These are phyloP conservation scores for Pristionchus entomophagus DNA, from an alignment of 2,888 invertebrate species.

Conservation along the genomic window DNA sequence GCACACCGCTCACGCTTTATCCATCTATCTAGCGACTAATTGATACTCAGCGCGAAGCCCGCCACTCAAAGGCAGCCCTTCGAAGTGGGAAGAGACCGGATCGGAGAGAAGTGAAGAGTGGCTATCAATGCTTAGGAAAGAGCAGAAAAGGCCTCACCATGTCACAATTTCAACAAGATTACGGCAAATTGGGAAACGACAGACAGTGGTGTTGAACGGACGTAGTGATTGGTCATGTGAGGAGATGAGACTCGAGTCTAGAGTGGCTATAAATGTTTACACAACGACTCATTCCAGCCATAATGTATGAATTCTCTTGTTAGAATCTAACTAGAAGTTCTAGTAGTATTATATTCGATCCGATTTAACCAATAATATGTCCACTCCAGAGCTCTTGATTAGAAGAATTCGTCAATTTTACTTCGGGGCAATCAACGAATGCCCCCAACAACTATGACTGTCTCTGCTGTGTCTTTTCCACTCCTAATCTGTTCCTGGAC, in stretches of 20 bases:
- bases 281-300: too few species aligned
- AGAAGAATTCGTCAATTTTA: too few species aligned
- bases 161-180: too few species aligned
- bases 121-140: not conserved
- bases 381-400: not conserved
- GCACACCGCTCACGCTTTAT: too few species aligned
- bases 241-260: too few species aligned
- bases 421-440: too few species aligned
- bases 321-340: too few species aligned
- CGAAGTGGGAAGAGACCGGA: not conserved
- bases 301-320: too few species aligned
- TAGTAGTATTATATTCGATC: too few species aligned
- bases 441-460: not conserved
- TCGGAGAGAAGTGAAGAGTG: not conserved
- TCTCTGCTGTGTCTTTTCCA: not conserved
- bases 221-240: too few species aligned
- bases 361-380: not conserved
- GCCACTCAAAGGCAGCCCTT: not conserved
- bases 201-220: not conserved
- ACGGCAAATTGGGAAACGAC: too few species aligned
- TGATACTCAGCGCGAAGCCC: not conserved
- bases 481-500: not conserved
- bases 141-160: not conserved
- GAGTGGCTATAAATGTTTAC: too few species aligned
- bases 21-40: not conserved